Evolutionary conservation across 2,797 vertebrate genomes (phyloP).

Genomic region (Choloepus didactylus): DNA sequence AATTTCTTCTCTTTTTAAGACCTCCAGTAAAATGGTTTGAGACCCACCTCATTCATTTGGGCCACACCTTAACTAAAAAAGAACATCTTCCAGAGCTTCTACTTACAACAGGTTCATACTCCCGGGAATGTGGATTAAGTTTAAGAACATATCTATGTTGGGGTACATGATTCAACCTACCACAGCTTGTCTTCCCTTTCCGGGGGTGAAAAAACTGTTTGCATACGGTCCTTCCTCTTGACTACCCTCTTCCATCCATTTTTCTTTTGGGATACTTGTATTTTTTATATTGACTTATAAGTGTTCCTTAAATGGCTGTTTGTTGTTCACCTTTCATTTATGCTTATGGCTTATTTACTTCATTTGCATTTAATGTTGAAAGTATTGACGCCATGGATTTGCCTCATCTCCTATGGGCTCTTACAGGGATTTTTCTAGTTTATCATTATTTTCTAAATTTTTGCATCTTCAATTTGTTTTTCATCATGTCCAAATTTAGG

Average conservation of each 20-base stretch:
- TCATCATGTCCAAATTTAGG: neutral
- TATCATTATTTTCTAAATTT: neutral
- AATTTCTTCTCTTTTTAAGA: too few relatives aligned
- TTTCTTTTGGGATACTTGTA: neutral
- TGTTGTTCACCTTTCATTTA: neutral
- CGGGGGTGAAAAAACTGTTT: neutral
- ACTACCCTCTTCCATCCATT: neutral
- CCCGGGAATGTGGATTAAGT: too few relatives aligned
- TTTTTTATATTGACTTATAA: neutral
- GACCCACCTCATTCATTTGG: too few relatives aligned
- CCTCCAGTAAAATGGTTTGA: too few relatives aligned
- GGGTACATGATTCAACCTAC: too few relatives aligned
- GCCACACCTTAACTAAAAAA: too few relatives aligned
- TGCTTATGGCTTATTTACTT: neutral
- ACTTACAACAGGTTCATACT: too few relatives aligned
- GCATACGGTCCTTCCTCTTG: neutral
- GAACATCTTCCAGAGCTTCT: too few relatives aligned
- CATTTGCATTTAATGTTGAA: neutral
- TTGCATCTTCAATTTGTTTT: conserved; percentile 22
- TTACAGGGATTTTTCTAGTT: neutral
- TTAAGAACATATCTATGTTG: too few relatives aligned
- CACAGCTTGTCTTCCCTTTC: neutral
- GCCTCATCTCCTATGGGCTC: neutral
- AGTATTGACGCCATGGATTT: neutral
- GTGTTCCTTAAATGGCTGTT: neutral